Conservation (phyloP, 92 coral and sea anemone genomes). For the Porites rus region DNA sequence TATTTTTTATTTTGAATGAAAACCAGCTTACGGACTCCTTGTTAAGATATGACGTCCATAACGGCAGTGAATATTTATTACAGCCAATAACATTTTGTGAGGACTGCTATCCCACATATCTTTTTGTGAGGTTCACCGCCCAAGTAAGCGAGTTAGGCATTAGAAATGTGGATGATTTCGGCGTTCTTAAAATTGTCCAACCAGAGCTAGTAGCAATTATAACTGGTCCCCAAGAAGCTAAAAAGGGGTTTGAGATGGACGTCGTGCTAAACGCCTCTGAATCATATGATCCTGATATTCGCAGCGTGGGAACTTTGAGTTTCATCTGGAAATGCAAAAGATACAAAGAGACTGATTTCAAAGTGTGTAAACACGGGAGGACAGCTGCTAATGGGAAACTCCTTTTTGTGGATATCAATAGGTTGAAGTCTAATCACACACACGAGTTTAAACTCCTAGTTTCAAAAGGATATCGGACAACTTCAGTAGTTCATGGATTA, state of each 20-base stretch:
- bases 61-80: not conserved
- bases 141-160: not conserved
- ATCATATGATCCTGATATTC: not conserved
- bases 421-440: not conserved
- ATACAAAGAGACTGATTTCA: not conserved
- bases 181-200: constrained; percentile 21
- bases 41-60: not conserved
- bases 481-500: not conserved
- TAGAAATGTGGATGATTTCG: not conserved
- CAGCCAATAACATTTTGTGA: constrained; percentile 21
- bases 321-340: not conserved
- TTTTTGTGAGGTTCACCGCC: not conserved
- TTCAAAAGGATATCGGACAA: not conserved
- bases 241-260: not conserved
- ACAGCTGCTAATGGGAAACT: not conserved
- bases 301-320: not conserved
- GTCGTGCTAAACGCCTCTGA: not conserved
- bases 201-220: constrained; percentile 37
- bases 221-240: constrained; percentile 24
- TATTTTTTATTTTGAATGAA: not conserved
- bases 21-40: not conserved
- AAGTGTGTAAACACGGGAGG: not conserved
- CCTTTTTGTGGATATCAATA: not conserved
- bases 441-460: not conserved
- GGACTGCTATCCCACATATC: constrained; percentile 12